Conservation (phyloP, 2,888 invertebrate species). For the Diachrysia chrysitis region DNA sequence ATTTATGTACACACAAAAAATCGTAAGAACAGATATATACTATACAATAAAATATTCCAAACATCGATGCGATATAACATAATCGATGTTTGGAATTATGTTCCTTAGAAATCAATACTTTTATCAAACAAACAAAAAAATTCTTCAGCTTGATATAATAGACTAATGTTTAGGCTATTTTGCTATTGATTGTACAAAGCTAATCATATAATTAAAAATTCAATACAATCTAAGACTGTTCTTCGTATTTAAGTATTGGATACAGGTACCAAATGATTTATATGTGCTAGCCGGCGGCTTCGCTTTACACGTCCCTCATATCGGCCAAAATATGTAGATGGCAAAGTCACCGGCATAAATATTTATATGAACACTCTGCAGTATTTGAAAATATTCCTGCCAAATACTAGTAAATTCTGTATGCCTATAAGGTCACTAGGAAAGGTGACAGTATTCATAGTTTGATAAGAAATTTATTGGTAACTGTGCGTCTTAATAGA, state of each 20-base stretch:
- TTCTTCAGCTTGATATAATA: too few relatives aligned
- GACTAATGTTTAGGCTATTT: too few relatives aligned
- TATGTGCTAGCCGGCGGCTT: conserved; percentile 25
- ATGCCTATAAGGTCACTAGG: conserved; percentile 24
- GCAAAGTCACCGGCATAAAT: conserved; percentile 49
- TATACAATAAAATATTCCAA: too few relatives aligned
- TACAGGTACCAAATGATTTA: conserved; percentile 40
- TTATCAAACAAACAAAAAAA: too few relatives aligned
- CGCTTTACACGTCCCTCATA: conserved; percentile 43
- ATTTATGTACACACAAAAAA: too few relatives aligned
- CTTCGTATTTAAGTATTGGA: conserved; percentile 19
- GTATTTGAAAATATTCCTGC: conserved; percentile 45
- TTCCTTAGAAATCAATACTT: too few relatives aligned
- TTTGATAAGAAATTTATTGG: conserved; percentile 33
- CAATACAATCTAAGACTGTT: not conserved
- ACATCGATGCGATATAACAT: too few relatives aligned
- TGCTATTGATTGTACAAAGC: too few relatives aligned
- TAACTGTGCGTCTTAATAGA: too few relatives aligned
- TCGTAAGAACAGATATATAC: too few relatives aligned
- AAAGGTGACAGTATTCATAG: conserved; percentile 36
- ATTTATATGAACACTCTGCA: conserved; percentile 49
- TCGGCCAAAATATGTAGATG: conserved; percentile 51
- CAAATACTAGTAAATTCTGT: conserved; percentile 39
- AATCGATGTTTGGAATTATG: too few relatives aligned
- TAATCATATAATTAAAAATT: too few relatives aligned